A percentile compares a stretch with the other conserved stretches of the same genome.
Conservation (phyloP, 2,113 vertebrate species). For the Otis tarda region DNA sequence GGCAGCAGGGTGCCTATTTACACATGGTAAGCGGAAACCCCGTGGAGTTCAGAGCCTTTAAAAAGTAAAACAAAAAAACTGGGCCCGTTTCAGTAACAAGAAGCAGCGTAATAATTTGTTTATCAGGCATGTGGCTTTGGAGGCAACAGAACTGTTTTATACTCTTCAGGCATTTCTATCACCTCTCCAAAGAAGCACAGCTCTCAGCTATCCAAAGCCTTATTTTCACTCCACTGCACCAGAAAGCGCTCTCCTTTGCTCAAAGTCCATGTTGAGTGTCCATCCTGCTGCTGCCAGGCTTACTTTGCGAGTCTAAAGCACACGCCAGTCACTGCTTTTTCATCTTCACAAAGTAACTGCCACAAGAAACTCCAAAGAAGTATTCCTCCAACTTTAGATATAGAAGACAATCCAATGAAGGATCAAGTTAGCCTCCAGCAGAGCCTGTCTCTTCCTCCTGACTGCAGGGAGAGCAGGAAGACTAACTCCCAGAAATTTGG, state of each 20-base stretch:
- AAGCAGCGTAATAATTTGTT: neutral
- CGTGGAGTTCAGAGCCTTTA: neutral
- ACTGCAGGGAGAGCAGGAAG: neutral
- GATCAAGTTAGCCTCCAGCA: neutral
- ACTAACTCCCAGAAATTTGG: neutral
- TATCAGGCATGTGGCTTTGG: neutral
- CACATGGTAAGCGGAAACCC: rapidly evolving
- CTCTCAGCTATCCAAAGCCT: neutral
- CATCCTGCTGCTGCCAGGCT: neutral
- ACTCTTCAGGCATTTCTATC: neutral
- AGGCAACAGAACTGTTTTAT: neutral
- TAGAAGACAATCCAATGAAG: neutral
- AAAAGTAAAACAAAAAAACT: neutral
- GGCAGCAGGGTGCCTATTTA: neutral
- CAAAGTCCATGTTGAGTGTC: neutral
- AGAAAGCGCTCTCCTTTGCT: neutral
- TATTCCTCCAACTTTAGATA: neutral
- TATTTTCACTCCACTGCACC: neutral
- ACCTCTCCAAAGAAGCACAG: neutral
- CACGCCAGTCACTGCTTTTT: neutral
- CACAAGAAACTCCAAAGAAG: neutral
- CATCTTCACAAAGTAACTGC: neutral
- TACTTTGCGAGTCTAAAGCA: neutral
- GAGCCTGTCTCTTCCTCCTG: neutral
- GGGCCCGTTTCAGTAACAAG: neutral